These are phyloP conservation scores for Brachyhypopomus gauderio DNA, from an alignment of 2,113 vertebrate genomes.

Conservation along the genomic window DNA sequence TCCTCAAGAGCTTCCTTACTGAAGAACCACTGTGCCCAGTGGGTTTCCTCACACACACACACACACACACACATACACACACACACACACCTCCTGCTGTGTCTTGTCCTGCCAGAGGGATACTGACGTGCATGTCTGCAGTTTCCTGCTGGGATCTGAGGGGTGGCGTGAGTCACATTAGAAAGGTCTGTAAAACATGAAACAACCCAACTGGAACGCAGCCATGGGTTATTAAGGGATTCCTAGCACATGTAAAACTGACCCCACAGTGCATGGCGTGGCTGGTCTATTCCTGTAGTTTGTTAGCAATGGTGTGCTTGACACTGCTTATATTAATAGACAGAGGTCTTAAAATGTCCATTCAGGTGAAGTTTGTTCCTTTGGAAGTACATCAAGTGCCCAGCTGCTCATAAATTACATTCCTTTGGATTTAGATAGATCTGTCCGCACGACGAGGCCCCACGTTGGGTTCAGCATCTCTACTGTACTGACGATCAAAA, in stretches of 20 bases:
- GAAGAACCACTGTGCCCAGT: background rate
- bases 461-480: background rate
- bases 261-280: background rate
- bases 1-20: slow-evolving; percentile 23
- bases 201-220: slow-evolving; percentile 16
- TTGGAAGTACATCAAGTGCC: background rate
- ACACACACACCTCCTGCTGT: slow-evolving; percentile 11
- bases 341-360: background rate
- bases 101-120: too few species aligned
- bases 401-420: background rate
- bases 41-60: background rate
- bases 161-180: slow-evolving; percentile 50
- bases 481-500: background rate
- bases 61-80: background rate
- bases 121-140: too few species aligned
- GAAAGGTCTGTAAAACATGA: slow-evolving; percentile 23
- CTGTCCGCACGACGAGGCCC: background rate
- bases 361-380: background rate
- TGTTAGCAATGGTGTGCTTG: slow-evolving; percentile 13
- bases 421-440: background rate
- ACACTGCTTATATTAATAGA: slow-evolving; percentile 39
- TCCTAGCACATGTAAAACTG: slow-evolving; percentile 24
- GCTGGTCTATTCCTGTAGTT: slow-evolving; percentile 26
- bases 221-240: slow-evolving; percentile 22
- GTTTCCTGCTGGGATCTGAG: background rate